Base-by-base conservation (phyloP, 2,888 invertebrate genomes). In the Nymphalis c-album region DNA sequence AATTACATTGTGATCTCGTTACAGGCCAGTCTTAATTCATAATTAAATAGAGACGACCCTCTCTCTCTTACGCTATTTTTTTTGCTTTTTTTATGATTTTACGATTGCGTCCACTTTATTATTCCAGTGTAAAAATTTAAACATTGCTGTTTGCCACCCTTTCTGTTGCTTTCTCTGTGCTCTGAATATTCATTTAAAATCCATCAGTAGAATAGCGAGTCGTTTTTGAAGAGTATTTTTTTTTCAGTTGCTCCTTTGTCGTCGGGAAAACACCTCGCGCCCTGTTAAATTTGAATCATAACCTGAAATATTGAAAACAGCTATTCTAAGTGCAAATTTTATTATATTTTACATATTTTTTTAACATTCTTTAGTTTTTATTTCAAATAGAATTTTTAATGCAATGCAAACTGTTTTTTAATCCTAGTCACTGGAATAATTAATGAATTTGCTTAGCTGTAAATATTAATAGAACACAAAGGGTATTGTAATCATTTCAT, bases 1-100 rank as follows among this genome's bases (percentile, higher is more conserved):
- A 90, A 91, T 91, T 91, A 90, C 86, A 86, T 87, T 90, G 90
- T 88, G 91, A 91, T 91, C 91, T 90, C 88, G 87, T 91, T 91
- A 89, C 90, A 57, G 85, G 82, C 79, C 82, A 85, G 81, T 87
- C 87, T 85, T 91, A 90, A 90, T 91, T 91, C 90, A 91, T 91
- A 91, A 91, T 91, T 91, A 91, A 92, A 90, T 87, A 89, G 88
- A 86, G 86, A 86, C 87, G 84, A 87, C 87, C 86, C 89, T 85
- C 88, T 86, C 89, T 85, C 85, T 80, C 79, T 78, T 78, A 78
- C 83, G 83, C 83, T 89, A 89, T 89, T 91, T 91, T 90, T 88
- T 89, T 88, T 88, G 85, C 84, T 85, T 87, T 89, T 88, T 69
- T 89, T 87, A 87, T 88, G 87, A 85, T 85, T 86, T 86, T 83